phyloP scores from a whole-genome alignment of 1,140 invertebrate genomes.

The Drosophila albomicans region DNA sequence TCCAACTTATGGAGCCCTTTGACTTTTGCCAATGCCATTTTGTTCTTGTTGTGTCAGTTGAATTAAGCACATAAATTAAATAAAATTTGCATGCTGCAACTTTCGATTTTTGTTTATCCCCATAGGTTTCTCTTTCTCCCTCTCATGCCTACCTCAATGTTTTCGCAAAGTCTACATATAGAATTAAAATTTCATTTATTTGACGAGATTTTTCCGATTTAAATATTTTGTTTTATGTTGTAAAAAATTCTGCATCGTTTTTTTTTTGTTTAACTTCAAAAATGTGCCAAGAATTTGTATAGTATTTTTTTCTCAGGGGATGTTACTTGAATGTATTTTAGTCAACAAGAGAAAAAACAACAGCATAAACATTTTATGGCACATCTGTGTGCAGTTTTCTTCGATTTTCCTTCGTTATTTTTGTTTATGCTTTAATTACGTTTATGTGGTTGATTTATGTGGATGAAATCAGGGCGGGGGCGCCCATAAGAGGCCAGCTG shows the following conservation, averaged over 20 bases:
- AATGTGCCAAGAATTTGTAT: background rate
- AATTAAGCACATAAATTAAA: constrained; percentile 47
- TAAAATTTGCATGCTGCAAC: constrained; percentile 50
- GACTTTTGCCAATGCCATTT: constrained; percentile 41
- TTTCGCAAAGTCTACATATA: constrained; percentile 1
- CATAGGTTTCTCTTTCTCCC: background rate
- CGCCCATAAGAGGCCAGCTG: constrained; percentile 43
- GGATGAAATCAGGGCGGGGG: constrained; percentile 33
- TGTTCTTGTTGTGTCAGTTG: constrained; percentile 8
- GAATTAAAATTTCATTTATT: constrained; percentile 46
- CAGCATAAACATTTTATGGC: constrained; percentile 36
- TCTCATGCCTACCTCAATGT: background rate
- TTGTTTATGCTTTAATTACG: constrained; percentile 81
- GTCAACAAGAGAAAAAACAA: background rate
- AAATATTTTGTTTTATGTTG: constrained; percentile 29
- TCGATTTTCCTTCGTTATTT: constrained; percentile 35
- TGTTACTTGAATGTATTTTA: constrained; percentile 43
- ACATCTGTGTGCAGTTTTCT: constrained; percentile 71
- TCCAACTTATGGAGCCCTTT: constrained; percentile 41
- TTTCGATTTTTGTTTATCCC: constrained; percentile 17
- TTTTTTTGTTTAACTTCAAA: background rate
- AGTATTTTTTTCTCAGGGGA: constrained; percentile 40
- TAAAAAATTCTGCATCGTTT: constrained; percentile 29
- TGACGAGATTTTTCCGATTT: constrained; percentile 15
- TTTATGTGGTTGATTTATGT: constrained; percentile 75